Conservation (phyloP, 1,140 invertebrate species). For the Plectrocnemia conspersa region DNA sequence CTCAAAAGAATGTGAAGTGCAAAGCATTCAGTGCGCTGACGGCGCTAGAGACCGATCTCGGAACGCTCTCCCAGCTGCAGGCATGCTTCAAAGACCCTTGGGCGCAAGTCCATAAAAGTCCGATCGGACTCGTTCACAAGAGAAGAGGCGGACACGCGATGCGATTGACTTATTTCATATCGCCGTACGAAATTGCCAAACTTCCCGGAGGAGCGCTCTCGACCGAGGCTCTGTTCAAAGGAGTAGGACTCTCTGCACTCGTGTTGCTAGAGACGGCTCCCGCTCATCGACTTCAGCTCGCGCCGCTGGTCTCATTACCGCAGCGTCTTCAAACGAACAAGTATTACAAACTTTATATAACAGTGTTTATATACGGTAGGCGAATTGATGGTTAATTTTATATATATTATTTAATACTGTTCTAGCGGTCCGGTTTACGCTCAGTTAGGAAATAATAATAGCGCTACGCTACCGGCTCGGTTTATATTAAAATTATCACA, state of each 20-base stretch:
- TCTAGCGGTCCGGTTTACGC: conserved; percentile 73
- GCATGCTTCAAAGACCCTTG: conserved; percentile 78
- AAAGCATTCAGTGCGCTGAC: conserved; percentile 90
- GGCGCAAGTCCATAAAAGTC: conserved; percentile 82
- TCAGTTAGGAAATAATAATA: conserved; percentile 74
- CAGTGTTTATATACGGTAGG: background rate
- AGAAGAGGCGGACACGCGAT: conserved; percentile 82
- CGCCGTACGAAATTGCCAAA: conserved; percentile 77
- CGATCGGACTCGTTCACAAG: conserved; percentile 77
- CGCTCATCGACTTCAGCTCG: conserved; percentile 80
- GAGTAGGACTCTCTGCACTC: conserved; percentile 75
- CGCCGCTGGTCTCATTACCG: conserved; percentile 72
- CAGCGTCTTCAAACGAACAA: conserved; percentile 70
- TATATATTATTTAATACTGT: conserved; percentile 22
- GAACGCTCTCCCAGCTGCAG: conserved; percentile 71
- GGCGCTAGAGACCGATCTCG: conserved; percentile 88
- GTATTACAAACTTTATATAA: conserved; percentile 43
- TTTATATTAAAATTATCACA: conserved; percentile 84
- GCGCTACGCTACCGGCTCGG: conserved; percentile 80
- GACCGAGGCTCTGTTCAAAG: conserved; percentile 30
- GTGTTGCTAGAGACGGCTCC: conserved; percentile 87
- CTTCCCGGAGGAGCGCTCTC: conserved; percentile 36
- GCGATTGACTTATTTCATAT: conserved; percentile 91
- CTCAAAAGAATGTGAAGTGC: conserved; percentile 90
- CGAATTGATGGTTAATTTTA: background rate